Base-by-base conservation (phyloP, 2,113 vertebrate genomes). In the Chaenogobius annularis region DNA sequence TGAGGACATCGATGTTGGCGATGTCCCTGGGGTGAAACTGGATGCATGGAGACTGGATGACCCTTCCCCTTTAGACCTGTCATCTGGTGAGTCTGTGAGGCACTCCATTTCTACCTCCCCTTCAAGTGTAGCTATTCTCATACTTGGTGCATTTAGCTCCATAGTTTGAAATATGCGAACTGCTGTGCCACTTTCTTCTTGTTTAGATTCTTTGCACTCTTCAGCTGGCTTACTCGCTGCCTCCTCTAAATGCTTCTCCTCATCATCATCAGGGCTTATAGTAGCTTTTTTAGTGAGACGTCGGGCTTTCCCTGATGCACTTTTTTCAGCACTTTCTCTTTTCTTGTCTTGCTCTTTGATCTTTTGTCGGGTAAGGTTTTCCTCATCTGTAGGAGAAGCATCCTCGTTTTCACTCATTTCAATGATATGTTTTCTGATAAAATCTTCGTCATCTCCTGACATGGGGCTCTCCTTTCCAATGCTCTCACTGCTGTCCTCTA, bases 321-420 rank as follows among this genome's bases (percentile, higher is more conserved):
- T 91, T 84, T 92, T 96, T 46, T 85, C 85, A 77, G 91, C 92
- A 15, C 70, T 88, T 70, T 94, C 93, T 70, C 65, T 90, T 73
- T 86, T 91, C 68, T 89, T 92, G 64, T 92, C 89, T 10, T 92
- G 90, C 78, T 95, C 95, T 86, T 93, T 95, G 74, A 96, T 93
- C 71, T 96, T 96, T 68, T 52, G 74, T n/a, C 81, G 79, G 11
- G 86, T 70, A 1, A 85, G 19, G 37, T 96, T 95, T 66, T 98
- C 96, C 54, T 98, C 96, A 84, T 97, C 96, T 59, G 96, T 97
- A 43, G 93, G 95, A 1, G 96, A 98, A 52, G 94, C 96, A 59
- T 97, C 96, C 87, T 98, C 97, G 82, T 97, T 96, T n/a, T 96
- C 96, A 79, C 96, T 99, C 96, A 98, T 98, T 85, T 96, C 96